Evolutionary conservation across 2,797 vertebrate genomes (phyloP).

Genomic region (Sus cebifrons): DNA sequence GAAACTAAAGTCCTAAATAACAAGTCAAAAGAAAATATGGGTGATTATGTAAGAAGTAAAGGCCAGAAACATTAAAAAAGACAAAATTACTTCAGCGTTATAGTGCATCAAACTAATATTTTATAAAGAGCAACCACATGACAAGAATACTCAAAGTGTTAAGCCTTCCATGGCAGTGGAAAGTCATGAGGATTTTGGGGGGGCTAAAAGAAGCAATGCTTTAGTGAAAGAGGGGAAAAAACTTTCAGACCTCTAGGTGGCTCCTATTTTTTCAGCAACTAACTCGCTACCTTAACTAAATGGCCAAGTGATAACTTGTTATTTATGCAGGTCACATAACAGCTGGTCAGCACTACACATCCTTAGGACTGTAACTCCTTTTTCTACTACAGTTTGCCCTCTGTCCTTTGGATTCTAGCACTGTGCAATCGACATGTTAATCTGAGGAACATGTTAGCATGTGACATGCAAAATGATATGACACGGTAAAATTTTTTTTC

Average conservation of each 20-base stretch:
- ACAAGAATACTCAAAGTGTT: slow-evolving; percentile 46
- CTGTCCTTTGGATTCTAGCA: slow-evolving; percentile 91
- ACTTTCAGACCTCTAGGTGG: slow-evolving; percentile 43
- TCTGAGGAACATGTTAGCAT: slow-evolving; percentile 85
- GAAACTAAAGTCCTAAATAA: slow-evolving; percentile 13
- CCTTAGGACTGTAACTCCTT: slow-evolving; percentile 90
- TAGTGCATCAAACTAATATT: not conserved
- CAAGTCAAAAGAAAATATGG: not conserved
- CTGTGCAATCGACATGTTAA: slow-evolving; percentile 82
- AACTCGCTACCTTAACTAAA: not conserved
- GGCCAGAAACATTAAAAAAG: not conserved
- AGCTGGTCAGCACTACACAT: slow-evolving; percentile 68
- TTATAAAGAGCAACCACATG: not conserved
- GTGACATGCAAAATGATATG: slow-evolving; percentile 73
- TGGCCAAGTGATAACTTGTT: not conserved
- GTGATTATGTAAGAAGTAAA: not conserved
- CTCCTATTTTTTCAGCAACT: slow-evolving; percentile 39
- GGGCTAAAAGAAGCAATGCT: slow-evolving; percentile 27
- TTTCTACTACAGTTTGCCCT: slow-evolving; percentile 90
- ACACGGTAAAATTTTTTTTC: slow-evolving; percentile 84
- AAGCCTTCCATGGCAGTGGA: not conserved
- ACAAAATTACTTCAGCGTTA: not conserved
- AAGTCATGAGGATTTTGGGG: slow-evolving; percentile 15
- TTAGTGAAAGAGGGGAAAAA: not conserved
- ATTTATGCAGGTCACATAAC: not conserved